Evolutionary conservation across 2,888 invertebrate genomes (phyloP), one percentile per base, ranked within the genome.

Genomic region (Amphimallon solstitiale): DNA sequence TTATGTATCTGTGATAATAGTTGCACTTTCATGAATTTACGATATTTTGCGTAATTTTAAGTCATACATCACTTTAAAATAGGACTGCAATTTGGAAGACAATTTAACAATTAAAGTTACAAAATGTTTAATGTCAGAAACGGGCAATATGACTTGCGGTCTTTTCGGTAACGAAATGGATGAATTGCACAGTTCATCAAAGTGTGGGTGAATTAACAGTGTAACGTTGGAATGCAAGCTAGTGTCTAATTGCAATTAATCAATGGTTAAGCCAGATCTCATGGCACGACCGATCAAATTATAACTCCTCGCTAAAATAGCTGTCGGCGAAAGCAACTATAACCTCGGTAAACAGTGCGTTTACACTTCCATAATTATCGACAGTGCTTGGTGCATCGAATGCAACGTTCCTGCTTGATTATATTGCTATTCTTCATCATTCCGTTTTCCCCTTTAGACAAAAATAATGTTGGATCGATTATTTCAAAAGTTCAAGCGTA

Each of bases 281-380:
- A 77, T 78, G 75, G 81, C 82, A 82, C 82, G 82, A 82, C 80
- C 80, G 81, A 81, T 81, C 80, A 81, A 82, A 81, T 82, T 82
- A 81, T 82, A 82, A 82, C 80, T 81, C 78, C 77, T 77, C 76
- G 71, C 76, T 77, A 78, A 77, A 78, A 78, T 78, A 72, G 79
- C 80, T 79, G 77, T 79, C 74, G 81, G 80, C 80, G 76, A 80
- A 80, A 80, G 77, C 79, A 79, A 80, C 80, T 78, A 80, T 77
- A 79, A 79, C 79, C 78, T 78, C 78, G 76, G 80, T 78, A 81
- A 80, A 81, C 79, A 80, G 79, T 80, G 79, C 80, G 79, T 81
- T 81, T 81, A 80, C 79, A 80, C 80, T 80, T 80, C 75, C 75
- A 79, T 78, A 79, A 80, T 81, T 79, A 80, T 79, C 79, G 77